Evolutionary conservation across 2,888 invertebrate genomes (phyloP).

Genomic region (Andrena bucephala): DNA sequence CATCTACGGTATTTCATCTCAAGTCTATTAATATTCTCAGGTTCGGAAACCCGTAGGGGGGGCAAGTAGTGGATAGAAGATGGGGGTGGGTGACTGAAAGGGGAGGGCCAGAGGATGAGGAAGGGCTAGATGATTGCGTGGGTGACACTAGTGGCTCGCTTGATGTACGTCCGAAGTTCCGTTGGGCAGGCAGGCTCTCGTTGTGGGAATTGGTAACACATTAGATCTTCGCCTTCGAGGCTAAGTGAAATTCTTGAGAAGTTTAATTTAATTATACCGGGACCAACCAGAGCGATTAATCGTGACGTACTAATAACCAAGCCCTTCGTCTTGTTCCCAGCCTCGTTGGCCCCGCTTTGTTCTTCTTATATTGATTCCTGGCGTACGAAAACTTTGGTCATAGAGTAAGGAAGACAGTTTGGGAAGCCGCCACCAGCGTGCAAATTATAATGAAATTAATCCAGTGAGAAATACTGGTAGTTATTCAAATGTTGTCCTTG

Average conservation of each 20-base stretch:
- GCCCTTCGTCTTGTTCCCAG: slow-evolving; percentile 29
- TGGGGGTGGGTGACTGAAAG: background rate
- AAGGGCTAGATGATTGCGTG: slow-evolving; percentile 51
- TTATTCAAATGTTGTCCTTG: too few species aligned
- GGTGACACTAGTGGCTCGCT: slow-evolving; percentile 54
- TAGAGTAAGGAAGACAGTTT: slow-evolving; percentile 44
- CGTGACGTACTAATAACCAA: slow-evolving; percentile 70
- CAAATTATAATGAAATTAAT: slow-evolving; percentile 40
- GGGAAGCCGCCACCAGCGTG: background rate
- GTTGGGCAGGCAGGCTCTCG: slow-evolving; percentile 48
- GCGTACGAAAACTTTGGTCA: slow-evolving; percentile 50
- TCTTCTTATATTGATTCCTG: slow-evolving; percentile 46
- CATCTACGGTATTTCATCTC: slow-evolving; percentile 69
- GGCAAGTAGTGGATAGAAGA: slow-evolving; percentile 17
- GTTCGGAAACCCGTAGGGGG: slow-evolving; percentile 9
- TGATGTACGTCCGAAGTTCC: slow-evolving; percentile 72
- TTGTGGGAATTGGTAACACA: slow-evolving; percentile 78
- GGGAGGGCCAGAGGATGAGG: slow-evolving; percentile 1
- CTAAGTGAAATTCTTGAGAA: slow-evolving; percentile 81
- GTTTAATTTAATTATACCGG: slow-evolving; percentile 80
- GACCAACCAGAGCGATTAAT: slow-evolving; percentile 75
- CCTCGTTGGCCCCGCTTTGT: slow-evolving; percentile 21
- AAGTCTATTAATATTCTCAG: slow-evolving; percentile 71
- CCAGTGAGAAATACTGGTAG: slow-evolving; percentile 2
- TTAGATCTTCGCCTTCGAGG: slow-evolving; percentile 71